These are phyloP conservation scores for Liasis olivaceus DNA, from an alignment of 2,797 vertebrate genomes.

Conservation along the genomic window DNA sequence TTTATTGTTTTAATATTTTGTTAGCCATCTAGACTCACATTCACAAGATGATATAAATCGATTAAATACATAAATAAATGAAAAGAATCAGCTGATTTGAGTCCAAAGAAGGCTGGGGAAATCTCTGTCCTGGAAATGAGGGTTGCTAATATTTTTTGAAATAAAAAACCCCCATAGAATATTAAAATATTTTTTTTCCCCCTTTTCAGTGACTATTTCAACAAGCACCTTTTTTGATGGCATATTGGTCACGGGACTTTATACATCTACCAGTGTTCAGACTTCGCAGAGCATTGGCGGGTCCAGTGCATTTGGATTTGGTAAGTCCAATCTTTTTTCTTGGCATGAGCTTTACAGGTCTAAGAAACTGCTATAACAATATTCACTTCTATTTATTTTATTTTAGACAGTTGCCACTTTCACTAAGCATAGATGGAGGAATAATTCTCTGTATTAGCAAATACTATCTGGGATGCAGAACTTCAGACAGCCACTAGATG, in stretches of 20 bases:
- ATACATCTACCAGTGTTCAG: conserved; percentile 95
- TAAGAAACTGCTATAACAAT: conserved; percentile 8
- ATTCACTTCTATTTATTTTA: not conserved
- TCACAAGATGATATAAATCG: not conserved
- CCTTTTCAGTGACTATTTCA: conserved; percentile 90
- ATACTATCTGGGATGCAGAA: not conserved
- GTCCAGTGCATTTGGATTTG: conserved; percentile 91
- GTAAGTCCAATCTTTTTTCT: conserved; percentile 79
- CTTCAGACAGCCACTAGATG: not conserved
- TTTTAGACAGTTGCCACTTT: not conserved
- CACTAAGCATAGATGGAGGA: not conserved
- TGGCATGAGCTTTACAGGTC: not conserved
- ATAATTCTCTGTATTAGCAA: not conserved
- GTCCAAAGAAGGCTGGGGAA: not conserved
- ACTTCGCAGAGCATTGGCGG: conserved; percentile 88
- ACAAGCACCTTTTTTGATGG: conserved; percentile 97
- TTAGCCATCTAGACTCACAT: not conserved
- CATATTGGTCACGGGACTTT: conserved; percentile 94
- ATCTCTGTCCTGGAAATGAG: not conserved
- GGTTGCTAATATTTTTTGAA: conserved; percentile 38
- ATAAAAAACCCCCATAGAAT: too few species aligned
- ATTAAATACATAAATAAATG: not conserved
- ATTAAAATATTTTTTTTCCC: conserved; percentile 12
- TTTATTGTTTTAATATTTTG: not conserved
- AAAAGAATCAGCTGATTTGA: not conserved